Percentiles rank a stretch among this genome's conserved stretches.
Conservation (phyloP, 92 coral and sea anemone species). For the Palythoa caribaeorum region DNA sequence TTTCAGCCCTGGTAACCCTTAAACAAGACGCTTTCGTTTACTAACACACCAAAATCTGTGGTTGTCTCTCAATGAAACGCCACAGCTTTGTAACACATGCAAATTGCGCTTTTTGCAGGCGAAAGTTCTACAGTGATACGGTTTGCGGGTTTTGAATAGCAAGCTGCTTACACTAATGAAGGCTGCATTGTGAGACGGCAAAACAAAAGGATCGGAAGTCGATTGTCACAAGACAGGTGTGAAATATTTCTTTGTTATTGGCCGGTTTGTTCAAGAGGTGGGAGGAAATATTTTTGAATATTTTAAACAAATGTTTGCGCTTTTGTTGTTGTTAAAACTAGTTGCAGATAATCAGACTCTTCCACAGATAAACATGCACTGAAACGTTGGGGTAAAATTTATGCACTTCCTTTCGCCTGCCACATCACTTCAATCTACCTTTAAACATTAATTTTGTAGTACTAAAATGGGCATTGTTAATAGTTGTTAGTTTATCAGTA, state of each 20-base stretch:
- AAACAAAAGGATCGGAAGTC: constrained; percentile 42
- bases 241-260: constrained; percentile 32
- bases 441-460: too few relatives aligned
- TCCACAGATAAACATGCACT: too few relatives aligned
- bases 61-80: neutral
- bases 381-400: too few relatives aligned
- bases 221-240: constrained; percentile 44
- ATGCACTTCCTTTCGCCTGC: too few relatives aligned
- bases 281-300: neutral
- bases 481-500: too few relatives aligned
- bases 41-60: neutral
- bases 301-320: neutral
- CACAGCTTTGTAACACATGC: constrained; percentile 44
- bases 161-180: constrained; percentile 34
- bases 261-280: constrained; percentile 10
- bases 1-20: neutral
- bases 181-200: constrained; percentile 13
- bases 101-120: constrained; percentile 47
- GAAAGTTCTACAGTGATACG: constrained; percentile 1
- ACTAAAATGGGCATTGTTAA: too few relatives aligned
- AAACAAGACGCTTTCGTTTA: neutral
- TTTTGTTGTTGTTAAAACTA: neutral
- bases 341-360: too few relatives aligned
- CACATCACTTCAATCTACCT: too few relatives aligned
- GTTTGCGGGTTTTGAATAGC: constrained; percentile 28